Evolutionary conservation across 2,113 vertebrate genomes (phyloP), one percentile per base, ranked within the genome.

Genomic region (Nansenia antarctica): DNA sequence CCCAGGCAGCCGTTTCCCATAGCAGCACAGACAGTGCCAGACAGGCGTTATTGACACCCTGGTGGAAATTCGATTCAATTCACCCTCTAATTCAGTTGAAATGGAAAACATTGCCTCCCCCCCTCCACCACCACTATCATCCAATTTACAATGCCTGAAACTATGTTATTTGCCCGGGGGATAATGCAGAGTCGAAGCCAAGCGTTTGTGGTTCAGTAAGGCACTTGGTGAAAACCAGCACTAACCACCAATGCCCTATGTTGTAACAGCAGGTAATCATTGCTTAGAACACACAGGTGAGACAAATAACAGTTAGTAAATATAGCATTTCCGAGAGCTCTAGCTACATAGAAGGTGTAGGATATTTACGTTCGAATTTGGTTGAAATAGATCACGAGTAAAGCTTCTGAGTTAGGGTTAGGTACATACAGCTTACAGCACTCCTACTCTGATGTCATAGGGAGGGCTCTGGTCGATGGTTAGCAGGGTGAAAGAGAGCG

Each of bases 1-100:
- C 74, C 31, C 64, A 78, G 77, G 76, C 82, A 83, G 69, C 76
- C 53, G 61, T 83, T 69, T 73, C 42, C 74, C 57, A 80, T 31
- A 73, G 59, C 53, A 71, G 66, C 73, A 74, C 66, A 73, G 22
- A 49, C 45, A 14, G 57, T 76, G 69, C 30, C 52, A 79, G 67
- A 73, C 54, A 37, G 60, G n/a, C 34, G 58, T 70, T 74, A 70
- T 67, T 65, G 26, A 59, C 57, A 77, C 72, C 27, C 59, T 59
- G 65, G 59, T 73, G 24, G 22, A 79, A 57, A 82, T 67, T 73
- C 53, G 69, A 34, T 77, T 72, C 67, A 55, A 69, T 80, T 68
- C 76, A 42, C 70, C 45, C 66, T 62, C 66, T 74, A 74, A 79
- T 84, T 76, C 67, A 70, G 63, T 59, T 75, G 59, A 70, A 78